A percentile compares a stretch with the other conserved stretches of the same genome.
phyloP scores from a whole-genome alignment of 1,140 invertebrate species.

The Aphidius gifuensis region DNA sequence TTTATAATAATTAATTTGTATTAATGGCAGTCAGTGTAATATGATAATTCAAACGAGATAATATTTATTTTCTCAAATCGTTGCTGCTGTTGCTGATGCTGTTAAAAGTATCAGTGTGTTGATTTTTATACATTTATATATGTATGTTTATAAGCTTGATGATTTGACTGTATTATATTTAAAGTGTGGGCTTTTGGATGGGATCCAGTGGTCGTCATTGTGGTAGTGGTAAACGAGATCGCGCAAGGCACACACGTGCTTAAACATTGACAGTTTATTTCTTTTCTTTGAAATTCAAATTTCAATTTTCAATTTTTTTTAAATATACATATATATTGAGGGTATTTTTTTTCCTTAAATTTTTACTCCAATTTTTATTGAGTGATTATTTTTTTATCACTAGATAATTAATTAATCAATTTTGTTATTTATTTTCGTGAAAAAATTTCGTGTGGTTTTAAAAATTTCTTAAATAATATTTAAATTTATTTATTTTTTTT shows the following conservation, averaged over 20 bases:
- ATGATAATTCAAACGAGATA: no score
- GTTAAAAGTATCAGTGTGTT: no score
- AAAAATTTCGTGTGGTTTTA: no score
- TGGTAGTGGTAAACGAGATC: conserved; percentile 30
- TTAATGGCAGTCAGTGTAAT: no score
- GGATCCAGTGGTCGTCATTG: background rate
- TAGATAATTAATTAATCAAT: background rate
- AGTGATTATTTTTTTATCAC: background rate
- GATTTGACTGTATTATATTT: no score
- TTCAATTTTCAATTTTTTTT: background rate
- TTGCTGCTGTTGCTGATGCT: no score
- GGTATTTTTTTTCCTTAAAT: background rate
- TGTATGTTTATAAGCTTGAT: no score
- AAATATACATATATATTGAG: background rate
- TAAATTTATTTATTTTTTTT: background rate
- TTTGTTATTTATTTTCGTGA: background rate
- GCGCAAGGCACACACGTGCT: conserved; percentile 31
- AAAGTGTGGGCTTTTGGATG: no score
- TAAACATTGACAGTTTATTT: conserved; percentile 22
- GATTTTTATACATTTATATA: no score
- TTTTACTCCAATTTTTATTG: background rate
- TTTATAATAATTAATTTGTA: no score
- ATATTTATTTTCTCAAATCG: no score
- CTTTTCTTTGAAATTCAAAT: background rate
- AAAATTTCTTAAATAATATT: no score